Base-by-base conservation (phyloP, 2,797 vertebrate species). In the Micropoecilia bifurca region DNA sequence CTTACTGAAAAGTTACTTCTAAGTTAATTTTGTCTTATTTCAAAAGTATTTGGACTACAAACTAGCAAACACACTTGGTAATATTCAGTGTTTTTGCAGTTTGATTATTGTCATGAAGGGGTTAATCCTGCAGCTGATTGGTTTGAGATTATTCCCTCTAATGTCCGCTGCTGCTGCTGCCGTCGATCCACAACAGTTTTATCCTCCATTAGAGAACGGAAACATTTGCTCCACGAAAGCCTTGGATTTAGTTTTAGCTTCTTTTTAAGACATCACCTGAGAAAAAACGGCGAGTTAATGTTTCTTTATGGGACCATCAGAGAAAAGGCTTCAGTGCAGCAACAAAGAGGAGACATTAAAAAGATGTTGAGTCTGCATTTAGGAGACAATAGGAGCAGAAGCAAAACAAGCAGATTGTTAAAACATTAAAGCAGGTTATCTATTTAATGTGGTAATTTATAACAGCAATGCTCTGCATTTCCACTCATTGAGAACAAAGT, bases 371-470 rank as follows among this genome's bases (percentile, higher is more conserved):
- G 68, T 71, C 79, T 71, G 79, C 73, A 48, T 80, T 76, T 71
- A 71, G 48, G 71, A 57, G 53, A 80, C 79, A 71, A 80, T 41
- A 6, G 61, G 47, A 78, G 55, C 45, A 63, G 73, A 48, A 59
- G 71, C 71, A 73, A 73, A 79, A 73, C 77, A 73, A 74, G 57
- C 72, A 73, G 77, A 72, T 78, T 74, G 78, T 74, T 79, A 43
- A 71, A 71, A 47, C 79, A 75, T 80, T 80, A 47, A 71, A 74
- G 75, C 33, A 33, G 78, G 61, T 75, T 80, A 69, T 39, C 79
- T 80, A 50, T 71, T 80, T 75, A 75, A 75, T 75, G 46, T 61
- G 79, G 50, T 80, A 43, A 61, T 80, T 75, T 80, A 80, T 80
- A 80, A 80, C 66, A 39, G 39, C 6, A 9, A 39, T 28, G 18